A percentile compares a stretch with the other conserved stretches of the same genome.
phyloP scores from a whole-genome alignment of 2,888 invertebrate genomes.

The Megamerina dolium region DNA sequence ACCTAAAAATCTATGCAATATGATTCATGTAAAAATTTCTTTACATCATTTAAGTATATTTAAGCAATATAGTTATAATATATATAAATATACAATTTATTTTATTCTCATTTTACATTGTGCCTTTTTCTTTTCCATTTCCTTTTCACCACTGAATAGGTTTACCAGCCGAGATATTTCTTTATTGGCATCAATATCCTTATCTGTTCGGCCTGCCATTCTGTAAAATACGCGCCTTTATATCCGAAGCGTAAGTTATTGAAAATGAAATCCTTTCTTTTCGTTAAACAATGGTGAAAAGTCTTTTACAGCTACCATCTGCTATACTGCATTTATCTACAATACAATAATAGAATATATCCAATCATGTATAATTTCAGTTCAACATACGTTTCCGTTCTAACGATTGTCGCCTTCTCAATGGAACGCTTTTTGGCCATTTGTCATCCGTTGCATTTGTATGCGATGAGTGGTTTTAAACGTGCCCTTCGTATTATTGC shows the following conservation, averaged over 20 bases:
- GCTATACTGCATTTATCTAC: not conserved
- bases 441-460: conserved; percentile 78
- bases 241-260: conserved; percentile 76
- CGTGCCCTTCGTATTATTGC: conserved; percentile 75
- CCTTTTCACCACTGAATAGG: conserved; percentile 59
- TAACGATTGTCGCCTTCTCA: conserved; percentile 89
- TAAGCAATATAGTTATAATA: not conserved
- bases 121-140: no score
- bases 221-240: conserved; percentile 74
- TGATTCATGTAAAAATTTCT: not conserved
- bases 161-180: conserved; percentile 75
- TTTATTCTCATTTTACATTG: not conserved
- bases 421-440: conserved; percentile 87
- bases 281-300: no score
- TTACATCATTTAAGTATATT: not conserved
- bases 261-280: not conserved
- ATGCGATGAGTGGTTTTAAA: conserved; percentile 75
- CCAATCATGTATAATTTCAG: conserved; percentile 49
- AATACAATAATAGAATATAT: not conserved
- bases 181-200: conserved; percentile 85
- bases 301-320: no score
- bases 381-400: conserved; percentile 82
- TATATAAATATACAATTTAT: not conserved
- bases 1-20: no score
- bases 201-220: conserved; percentile 72